A percentile compares a stretch with the other conserved stretches of the same genome.
Conservation (phyloP, 1,140 invertebrate species). For the Thrips palmi region DNA sequence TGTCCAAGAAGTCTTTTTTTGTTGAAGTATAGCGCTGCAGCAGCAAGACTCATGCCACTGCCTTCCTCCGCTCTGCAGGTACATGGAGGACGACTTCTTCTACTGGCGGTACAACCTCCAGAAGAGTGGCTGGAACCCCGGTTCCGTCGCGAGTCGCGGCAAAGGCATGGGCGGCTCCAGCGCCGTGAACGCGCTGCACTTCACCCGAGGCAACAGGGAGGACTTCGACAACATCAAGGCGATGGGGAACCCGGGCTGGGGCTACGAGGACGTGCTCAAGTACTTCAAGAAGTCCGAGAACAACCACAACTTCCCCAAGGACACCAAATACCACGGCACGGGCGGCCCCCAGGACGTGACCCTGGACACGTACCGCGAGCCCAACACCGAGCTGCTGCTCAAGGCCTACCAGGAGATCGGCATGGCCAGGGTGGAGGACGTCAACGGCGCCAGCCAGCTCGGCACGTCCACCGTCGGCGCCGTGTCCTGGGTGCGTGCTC, state of each 20-base stretch:
- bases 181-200: slow-evolving; percentile 65
- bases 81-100: too few relatives aligned
- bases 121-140: too few relatives aligned
- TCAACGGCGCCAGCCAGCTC: slow-evolving; percentile 27
- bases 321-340: slow-evolving; percentile 39
- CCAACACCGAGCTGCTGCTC: slow-evolving; percentile 28
- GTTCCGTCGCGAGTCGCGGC: too few relatives aligned
- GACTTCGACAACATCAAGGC: slow-evolving; percentile 53
- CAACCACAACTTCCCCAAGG: slow-evolving; percentile 20
- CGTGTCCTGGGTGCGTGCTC: too few relatives aligned
- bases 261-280: slow-evolving; percentile 57
- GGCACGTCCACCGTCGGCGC: too few relatives aligned
- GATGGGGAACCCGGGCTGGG: slow-evolving; percentile 73
- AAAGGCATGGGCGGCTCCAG: slow-evolving; percentile 63
- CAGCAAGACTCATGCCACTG: too few relatives aligned
- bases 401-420: slow-evolving; percentile 33
- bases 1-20: too few relatives aligned
- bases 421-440: slow-evolving; percentile 30
- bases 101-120: too few relatives aligned
- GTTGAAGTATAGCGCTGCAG: too few relatives aligned
- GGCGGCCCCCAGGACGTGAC: slow-evolving; percentile 48
- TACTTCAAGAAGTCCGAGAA: slow-evolving; percentile 73
- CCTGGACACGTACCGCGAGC: slow-evolving; percentile 37
- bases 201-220: slow-evolving; percentile 43
- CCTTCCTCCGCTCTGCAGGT: too few relatives aligned